These are phyloP conservation scores for Polydrusus tereticollis DNA, from an alignment of 2,888 invertebrate genomes.

Conservation along the genomic window DNA sequence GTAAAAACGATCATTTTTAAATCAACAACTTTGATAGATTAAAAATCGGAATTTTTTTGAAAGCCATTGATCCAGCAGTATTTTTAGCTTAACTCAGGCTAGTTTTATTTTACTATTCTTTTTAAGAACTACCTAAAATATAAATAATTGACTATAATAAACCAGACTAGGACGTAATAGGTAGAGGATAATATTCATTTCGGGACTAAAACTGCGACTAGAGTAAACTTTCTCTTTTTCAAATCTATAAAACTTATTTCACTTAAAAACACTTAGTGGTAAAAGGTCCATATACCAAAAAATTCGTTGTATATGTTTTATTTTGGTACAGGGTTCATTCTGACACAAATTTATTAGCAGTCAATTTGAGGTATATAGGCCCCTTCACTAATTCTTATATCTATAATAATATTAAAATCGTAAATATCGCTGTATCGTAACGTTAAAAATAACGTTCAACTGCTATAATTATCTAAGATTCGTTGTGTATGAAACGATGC, in stretches of 20 bases:
- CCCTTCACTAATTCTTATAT: neutral
- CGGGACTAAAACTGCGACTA: constrained; percentile 65
- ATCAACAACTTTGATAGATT: too few relatives aligned
- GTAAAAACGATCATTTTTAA: too few relatives aligned
- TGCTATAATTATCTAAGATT: constrained; percentile 63
- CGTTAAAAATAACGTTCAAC: constrained; percentile 47
- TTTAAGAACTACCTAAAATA: constrained; percentile 9
- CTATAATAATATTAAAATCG: constrained; percentile 14
- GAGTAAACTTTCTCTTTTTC: constrained; percentile 34
- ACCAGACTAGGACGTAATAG: constrained; percentile 63
- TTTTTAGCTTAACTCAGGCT: neutral
- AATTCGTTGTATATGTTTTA: neutral
- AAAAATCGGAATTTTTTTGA: too few relatives aligned
- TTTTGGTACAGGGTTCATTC: neutral
- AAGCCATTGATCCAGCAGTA: neutral
- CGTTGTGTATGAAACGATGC: constrained; percentile 69
- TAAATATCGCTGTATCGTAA: constrained; percentile 45
- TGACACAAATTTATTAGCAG: neutral
- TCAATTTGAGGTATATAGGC: neutral
- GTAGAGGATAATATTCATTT: constrained; percentile 50
- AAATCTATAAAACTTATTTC: neutral
- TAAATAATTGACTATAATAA: constrained; percentile 64
- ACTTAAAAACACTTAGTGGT: neutral
- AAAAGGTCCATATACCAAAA: neutral
- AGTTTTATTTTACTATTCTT: constrained; percentile 2